These are phyloP conservation scores for Noctilio leporinus DNA, from an alignment of 2,113 vertebrate genomes.

Conservation along the genomic window DNA sequence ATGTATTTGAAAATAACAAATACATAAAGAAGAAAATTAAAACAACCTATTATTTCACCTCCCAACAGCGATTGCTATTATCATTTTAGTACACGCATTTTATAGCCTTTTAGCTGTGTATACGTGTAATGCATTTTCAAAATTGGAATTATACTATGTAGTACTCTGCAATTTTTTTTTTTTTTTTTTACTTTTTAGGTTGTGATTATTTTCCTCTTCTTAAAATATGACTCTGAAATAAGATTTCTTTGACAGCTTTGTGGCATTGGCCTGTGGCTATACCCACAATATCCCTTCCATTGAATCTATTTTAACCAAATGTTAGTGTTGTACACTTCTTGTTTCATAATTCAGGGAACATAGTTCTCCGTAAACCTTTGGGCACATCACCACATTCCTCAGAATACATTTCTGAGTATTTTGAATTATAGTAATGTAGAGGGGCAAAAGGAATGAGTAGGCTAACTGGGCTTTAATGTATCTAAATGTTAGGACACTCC, in stretches of 20 bases:
- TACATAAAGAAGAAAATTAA: slow-evolving; percentile 31
- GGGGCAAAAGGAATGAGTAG: not conserved
- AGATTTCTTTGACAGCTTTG: not conserved
- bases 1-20: slow-evolving; percentile 1
- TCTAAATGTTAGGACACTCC: not conserved
- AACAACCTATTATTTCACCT: not conserved
- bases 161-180: too few species aligned
- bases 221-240: not conserved
- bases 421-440: not conserved
- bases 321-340: not conserved
- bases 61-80: not conserved
- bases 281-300: not conserved
- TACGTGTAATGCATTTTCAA: not conserved
- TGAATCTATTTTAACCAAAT: not conserved
- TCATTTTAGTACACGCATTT: not conserved
- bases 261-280: not conserved
- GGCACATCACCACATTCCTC: not conserved
- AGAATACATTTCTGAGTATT: not conserved
- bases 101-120: not conserved
- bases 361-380: not conserved
- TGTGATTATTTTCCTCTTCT: not conserved
- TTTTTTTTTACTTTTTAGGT: not conserved
- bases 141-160: not conserved
- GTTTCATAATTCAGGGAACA: not conserved
- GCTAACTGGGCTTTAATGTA: not conserved